A percentile compares a stretch with the other conserved stretches of the same genome.
phyloP scores from a whole-genome alignment of 2,113 vertebrate genomes.

The Nothoprocta pentlandii region DNA sequence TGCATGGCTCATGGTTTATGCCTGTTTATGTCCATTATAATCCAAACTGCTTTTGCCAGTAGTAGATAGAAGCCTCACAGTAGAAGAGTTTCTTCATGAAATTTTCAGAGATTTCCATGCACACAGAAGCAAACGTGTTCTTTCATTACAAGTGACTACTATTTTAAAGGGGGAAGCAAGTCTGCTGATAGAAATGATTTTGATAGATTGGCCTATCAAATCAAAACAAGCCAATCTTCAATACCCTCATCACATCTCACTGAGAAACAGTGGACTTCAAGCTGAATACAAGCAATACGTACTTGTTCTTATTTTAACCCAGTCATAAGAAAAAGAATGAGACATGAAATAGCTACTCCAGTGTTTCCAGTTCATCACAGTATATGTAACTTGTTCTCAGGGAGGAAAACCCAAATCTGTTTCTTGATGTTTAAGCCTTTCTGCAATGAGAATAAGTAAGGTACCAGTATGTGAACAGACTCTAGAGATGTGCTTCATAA shows the following conservation, averaged over 20 bases:
- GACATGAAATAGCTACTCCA: background rate
- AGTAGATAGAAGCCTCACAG: background rate
- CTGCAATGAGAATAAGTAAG: background rate
- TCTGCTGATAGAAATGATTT: background rate
- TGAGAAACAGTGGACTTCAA: background rate
- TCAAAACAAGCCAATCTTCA: background rate
- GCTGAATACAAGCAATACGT: background rate
- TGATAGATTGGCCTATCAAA: background rate
- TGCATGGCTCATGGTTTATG: background rate
- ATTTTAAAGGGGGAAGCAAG: background rate
- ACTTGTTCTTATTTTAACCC: background rate
- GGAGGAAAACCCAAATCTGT: background rate
- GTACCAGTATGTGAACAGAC: background rate
- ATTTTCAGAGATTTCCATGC: background rate
- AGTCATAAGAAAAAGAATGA: background rate
- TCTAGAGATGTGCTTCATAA: background rate
- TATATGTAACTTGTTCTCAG: background rate
- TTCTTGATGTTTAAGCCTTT: background rate
- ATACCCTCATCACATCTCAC: background rate
- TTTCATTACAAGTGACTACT: background rate
- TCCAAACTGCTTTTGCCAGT: background rate
- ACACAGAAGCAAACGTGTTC: background rate
- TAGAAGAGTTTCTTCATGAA: background rate
- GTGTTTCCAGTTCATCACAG: background rate
- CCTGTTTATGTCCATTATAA: background rate